Percentiles rank a stretch among this genome's conserved stretches.
Evolutionary conservation across 2,797 vertebrate genomes (phyloP).

Genomic region (Rhyacichthys aspro): DNA sequence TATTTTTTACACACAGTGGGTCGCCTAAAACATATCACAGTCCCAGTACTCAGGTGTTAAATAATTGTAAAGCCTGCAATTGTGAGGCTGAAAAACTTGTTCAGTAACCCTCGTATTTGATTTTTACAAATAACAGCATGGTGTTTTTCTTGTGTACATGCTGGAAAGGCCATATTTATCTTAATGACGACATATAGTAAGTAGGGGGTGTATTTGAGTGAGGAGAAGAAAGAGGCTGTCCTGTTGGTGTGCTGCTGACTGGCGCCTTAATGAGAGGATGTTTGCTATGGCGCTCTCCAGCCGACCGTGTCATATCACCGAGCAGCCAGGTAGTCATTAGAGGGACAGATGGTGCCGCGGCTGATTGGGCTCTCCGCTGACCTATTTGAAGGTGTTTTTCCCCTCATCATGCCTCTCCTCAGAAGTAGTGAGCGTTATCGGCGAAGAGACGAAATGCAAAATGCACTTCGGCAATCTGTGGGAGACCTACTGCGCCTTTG

Average conservation of each 20-base stretch:
- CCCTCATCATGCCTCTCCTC: conserved; percentile 48
- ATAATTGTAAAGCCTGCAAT: too few relatives aligned
- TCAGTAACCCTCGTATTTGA: too few relatives aligned
- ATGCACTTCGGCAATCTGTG: conserved; percentile 27
- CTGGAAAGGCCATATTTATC: background rate
- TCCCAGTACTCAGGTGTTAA: too few relatives aligned
- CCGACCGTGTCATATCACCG: conserved; percentile 63
- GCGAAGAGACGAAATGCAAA: conserved; percentile 43
- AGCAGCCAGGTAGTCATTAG: conserved; percentile 78
- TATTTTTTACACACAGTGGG: too few relatives aligned
- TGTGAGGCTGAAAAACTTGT: too few relatives aligned
- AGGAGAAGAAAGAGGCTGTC: conserved; percentile 15
- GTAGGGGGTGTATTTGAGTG: conserved; percentile 12
- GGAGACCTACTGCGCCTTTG: conserved; percentile 29
- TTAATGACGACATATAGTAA: conserved; percentile 8
- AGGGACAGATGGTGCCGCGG: conserved; percentile 75
- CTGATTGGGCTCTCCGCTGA: conserved; percentile 71
- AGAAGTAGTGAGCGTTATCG: conserved; percentile 33
- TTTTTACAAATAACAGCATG: background rate
- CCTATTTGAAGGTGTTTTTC: conserved; percentile 69
- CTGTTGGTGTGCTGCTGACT: conserved; percentile 36
- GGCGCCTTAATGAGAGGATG: conserved; percentile 57
- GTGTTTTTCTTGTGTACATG: background rate
- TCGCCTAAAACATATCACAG: too few relatives aligned
- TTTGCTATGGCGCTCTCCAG: conserved; percentile 60